Conservation (phyloP, 2,113 vertebrate genomes). For the Merops nubicus region DNA sequence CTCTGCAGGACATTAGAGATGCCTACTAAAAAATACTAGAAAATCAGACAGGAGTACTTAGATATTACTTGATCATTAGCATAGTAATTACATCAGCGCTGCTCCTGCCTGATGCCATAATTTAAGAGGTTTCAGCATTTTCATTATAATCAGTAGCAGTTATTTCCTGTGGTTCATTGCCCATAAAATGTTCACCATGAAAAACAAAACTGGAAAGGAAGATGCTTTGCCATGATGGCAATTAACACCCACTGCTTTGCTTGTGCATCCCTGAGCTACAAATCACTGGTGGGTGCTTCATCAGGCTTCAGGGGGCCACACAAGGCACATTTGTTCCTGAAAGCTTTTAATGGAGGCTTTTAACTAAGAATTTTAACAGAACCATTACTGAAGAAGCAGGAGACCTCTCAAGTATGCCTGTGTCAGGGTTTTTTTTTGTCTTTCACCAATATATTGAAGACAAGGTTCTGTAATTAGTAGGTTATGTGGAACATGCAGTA, state of each 20-base stretch:
- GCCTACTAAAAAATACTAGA: constrained; percentile 61
- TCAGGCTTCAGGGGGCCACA: constrained; percentile 5
- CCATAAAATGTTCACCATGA: constrained; percentile 40
- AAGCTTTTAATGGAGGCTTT: constrained; percentile 26
- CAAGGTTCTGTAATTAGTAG: neutral
- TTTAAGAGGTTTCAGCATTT: constrained; percentile 58
- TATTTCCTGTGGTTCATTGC: constrained; percentile 53
- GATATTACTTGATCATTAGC: constrained; percentile 72
- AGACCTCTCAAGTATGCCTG: neutral
- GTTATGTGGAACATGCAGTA: neutral
- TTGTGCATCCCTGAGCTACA: neutral
- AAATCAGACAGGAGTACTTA: constrained; percentile 67
- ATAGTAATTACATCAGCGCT: constrained; percentile 63
- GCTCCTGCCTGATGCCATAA: constrained; percentile 43
- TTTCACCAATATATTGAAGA: neutral
- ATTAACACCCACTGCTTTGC: neutral
- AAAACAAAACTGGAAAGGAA: neutral
- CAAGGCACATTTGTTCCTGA: neutral
- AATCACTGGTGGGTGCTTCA: constrained; percentile 12
- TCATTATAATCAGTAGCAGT: constrained; percentile 63
- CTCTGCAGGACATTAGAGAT: constrained; percentile 55
- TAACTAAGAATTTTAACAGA: constrained; percentile 16
- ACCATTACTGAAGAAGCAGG: neutral
- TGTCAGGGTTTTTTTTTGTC: neutral
- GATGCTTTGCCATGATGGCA: neutral